These are phyloP conservation scores for Pipistrellus pygmaeus DNA, from an alignment of 2,797 vertebrate genomes.

Conservation along the genomic window DNA sequence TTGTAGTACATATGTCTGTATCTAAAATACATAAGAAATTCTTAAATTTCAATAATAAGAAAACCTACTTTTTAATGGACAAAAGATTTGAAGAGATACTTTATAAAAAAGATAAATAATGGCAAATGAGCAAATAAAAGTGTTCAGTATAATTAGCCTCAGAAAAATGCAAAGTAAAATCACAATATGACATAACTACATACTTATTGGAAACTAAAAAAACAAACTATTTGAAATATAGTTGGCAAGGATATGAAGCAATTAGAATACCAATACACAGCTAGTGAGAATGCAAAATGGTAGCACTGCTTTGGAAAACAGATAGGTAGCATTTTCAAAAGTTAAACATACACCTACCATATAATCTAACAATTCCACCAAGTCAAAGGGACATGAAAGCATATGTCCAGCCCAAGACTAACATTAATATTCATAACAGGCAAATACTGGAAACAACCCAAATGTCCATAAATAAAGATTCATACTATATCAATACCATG, in stretches of 20 bases:
- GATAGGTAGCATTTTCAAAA: neutral
- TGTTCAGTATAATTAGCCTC: neutral
- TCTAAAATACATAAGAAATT: neutral
- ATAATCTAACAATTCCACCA: neutral
- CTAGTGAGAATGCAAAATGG: neutral
- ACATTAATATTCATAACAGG: neutral
- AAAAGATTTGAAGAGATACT: neutral
- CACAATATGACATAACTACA: neutral
- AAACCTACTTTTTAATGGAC: neutral
- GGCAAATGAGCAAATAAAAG: neutral
- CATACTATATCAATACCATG: no score
- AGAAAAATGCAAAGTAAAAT: neutral
- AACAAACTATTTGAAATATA: neutral
- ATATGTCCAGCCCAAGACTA: neutral
- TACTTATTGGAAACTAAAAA: neutral
- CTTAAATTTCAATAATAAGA: neutral
- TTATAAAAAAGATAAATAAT: neutral
- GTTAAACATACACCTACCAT: neutral
- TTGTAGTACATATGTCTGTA: neutral
- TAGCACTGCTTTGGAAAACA: neutral
- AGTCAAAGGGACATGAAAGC: neutral
- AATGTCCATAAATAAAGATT: neutral
- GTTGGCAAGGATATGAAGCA: neutral
- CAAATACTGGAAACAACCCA: neutral
- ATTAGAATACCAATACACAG: neutral